A percentile compares a stretch with the other conserved stretches of the same genome.
Conservation (phyloP, 1,140 invertebrate genomes). For the Oncopeltus fasciatus region DNA sequence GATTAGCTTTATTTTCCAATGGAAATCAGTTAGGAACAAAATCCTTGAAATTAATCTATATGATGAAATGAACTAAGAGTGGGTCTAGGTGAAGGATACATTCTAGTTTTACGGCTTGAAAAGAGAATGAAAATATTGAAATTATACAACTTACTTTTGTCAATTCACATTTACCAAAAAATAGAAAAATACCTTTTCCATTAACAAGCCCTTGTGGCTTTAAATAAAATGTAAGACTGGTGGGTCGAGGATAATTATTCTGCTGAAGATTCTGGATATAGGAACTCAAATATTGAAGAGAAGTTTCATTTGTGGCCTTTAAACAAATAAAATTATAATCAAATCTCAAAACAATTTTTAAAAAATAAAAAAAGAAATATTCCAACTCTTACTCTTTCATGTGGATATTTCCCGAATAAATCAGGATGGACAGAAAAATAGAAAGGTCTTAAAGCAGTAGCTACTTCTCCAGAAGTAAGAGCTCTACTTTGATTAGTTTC, state of each 20-base stretch:
- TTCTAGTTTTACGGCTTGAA: too few relatives aligned
- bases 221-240: slow-evolving; percentile 57
- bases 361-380: slow-evolving; percentile 14
- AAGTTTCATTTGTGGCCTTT: slow-evolving; percentile 79
- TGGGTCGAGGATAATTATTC: slow-evolving; percentile 39
- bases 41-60: too few relatives aligned
- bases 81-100: too few relatives aligned
- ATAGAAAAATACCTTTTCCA: slow-evolving; percentile 10
- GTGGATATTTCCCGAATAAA: slow-evolving; percentile 79
- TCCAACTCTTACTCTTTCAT: slow-evolving; percentile 51
- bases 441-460: slow-evolving; percentile 77
- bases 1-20: too few relatives aligned
- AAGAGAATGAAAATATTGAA: too few relatives aligned
- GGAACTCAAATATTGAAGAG: slow-evolving; percentile 71
- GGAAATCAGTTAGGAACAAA: too few relatives aligned
- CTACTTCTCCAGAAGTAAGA: slow-evolving; percentile 61
- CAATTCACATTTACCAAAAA: too few relatives aligned
- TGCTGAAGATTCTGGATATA: slow-evolving; percentile 60
- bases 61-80: too few relatives aligned
- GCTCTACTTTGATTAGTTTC: slow-evolving; percentile 17
- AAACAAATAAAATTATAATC: slow-evolving; percentile 24
- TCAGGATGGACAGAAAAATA: slow-evolving; percentile 93
- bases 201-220: slow-evolving; percentile 22
- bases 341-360: too few relatives aligned
- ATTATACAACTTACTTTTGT: too few relatives aligned